These are phyloP conservation scores for Tholera decimalis DNA, from an alignment of 2,888 invertebrate genomes.

Conservation along the genomic window DNA sequence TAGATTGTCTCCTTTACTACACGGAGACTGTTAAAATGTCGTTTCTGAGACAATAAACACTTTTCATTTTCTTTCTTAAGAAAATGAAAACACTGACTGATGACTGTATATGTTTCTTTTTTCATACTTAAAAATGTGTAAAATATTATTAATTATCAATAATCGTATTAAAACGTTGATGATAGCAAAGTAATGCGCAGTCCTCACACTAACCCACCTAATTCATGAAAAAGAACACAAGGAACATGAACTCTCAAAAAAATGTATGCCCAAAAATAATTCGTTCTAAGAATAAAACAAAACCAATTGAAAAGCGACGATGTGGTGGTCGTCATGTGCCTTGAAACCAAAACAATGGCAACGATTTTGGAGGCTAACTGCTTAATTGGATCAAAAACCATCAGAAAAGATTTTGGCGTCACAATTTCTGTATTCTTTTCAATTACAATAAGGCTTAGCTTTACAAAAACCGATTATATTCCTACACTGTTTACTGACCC, in stretches of 20 bases:
- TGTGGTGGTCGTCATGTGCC: conserved; percentile 1
- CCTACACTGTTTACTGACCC: conserved; percentile 5
- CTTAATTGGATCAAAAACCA: conserved; percentile 50
- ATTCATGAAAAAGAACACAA: background rate
- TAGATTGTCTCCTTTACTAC: conserved; percentile 26
- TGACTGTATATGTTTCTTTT: no score
- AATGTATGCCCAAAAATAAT: background rate
- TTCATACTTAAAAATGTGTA: no score
- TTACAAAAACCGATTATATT: conserved; percentile 38
- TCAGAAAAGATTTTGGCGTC: conserved; percentile 39
- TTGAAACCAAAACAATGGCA: conserved; percentile 32
- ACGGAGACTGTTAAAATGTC: conserved; percentile 23
- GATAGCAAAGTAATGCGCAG: background rate
- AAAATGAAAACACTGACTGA: no score
- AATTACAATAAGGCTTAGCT: conserved; percentile 43
- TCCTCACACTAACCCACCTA: background rate
- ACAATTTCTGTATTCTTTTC: conserved; percentile 48
- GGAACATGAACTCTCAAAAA: background rate
- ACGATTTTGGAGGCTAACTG: conserved; percentile 13
- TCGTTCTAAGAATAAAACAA: conserved; percentile 8
- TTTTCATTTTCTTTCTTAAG: no score
- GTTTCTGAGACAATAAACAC: no score
- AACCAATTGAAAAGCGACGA: conserved; percentile 4
- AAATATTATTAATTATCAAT: no score
- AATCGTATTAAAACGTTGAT: no score